These are phyloP conservation scores for Hypselothyrea guttata DNA, from an alignment of 2,888 invertebrate species.

Conservation along the genomic window DNA sequence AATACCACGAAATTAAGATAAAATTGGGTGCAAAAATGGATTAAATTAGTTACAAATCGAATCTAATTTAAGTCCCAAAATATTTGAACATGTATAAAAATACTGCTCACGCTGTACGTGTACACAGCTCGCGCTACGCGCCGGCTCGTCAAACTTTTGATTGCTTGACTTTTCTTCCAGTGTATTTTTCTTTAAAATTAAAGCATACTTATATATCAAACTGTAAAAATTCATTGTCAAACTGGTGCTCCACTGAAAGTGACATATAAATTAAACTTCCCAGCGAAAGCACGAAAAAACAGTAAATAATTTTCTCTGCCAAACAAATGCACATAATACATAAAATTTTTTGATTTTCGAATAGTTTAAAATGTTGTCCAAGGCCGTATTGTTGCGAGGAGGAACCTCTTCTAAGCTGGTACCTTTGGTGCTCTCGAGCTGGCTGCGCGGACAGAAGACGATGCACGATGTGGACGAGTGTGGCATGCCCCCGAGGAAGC, in stretches of 20 bases:
- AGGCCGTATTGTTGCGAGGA: not conserved
- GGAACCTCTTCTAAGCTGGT: not conserved
- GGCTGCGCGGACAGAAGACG: slow-evolving; percentile 75
- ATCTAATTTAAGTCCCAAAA: no score
- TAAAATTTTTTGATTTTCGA: not conserved
- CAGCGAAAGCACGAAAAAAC: not conserved
- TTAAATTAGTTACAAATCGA: no score
- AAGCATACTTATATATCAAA: no score
- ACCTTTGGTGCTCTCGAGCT: slow-evolving; percentile 7
- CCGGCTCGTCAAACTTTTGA: no score
- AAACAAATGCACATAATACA: not conserved
- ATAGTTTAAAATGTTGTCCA: slow-evolving; percentile 18
- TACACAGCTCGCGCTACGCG: no score
- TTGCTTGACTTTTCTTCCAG: no score
- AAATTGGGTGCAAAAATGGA: no score
- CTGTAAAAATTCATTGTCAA: not conserved
- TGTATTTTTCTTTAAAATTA: no score
- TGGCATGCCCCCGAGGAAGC: slow-evolving; percentile 83
- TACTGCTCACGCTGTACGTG: no score
- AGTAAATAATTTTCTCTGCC: slow-evolving; percentile 3
- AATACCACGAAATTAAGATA: no score
- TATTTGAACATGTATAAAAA: no score
- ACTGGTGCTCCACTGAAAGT: not conserved
- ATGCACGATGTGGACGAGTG: slow-evolving; percentile 78
- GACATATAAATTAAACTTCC: not conserved